Base-by-base conservation (phyloP, 2,888 invertebrate species). In the Brenthis hecate region DNA sequence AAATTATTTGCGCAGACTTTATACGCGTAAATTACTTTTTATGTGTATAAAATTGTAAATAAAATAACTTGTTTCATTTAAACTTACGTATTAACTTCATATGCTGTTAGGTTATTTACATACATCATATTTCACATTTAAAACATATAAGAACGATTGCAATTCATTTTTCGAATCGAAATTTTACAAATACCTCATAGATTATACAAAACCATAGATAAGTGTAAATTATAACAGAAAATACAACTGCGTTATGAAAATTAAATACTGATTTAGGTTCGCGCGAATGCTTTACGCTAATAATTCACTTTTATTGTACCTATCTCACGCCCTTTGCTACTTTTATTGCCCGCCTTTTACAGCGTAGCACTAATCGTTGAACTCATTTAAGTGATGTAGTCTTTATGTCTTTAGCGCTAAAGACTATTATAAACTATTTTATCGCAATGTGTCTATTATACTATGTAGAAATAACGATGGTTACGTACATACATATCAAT, bases 251-350 rank as follows among this genome's bases (percentile, higher is more conserved):
- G 71, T 75, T 71, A 68, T 76, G 75, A 76, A 76, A 76, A 77
- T 77, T 75, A 77, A 75, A 77, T 74, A 74, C 71, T 76, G 73
- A 73, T 73, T 76, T 75, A 80, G 80, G 82, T 85, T 81, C 83
- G 82, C 82, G 83, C 81, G 85, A 88, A 87, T 87, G 89, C 87
- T 89, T 86, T 84, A 83, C 82, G 83, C 82, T 89, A 91, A 91
- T 92, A 92, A 89, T 86, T 92, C 91, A 91, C 88, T 91, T 92
- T 91, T 91, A 91, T 91, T 90, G 87, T 91, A 89, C 89, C 89
- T 89, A 78, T 76, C 87, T 88, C 88, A 85, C 89, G 88, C 89
- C 89, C 88, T 90, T 88, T 86, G 83, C 86, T 82, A 81, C 91
- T 90, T 91, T 91, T 91, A 91, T 91, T 82, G 85, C 87, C 84